These are phyloP conservation scores for Heliconius hortense DNA, from an alignment of 2,888 invertebrate genomes.

Conservation along the genomic window DNA sequence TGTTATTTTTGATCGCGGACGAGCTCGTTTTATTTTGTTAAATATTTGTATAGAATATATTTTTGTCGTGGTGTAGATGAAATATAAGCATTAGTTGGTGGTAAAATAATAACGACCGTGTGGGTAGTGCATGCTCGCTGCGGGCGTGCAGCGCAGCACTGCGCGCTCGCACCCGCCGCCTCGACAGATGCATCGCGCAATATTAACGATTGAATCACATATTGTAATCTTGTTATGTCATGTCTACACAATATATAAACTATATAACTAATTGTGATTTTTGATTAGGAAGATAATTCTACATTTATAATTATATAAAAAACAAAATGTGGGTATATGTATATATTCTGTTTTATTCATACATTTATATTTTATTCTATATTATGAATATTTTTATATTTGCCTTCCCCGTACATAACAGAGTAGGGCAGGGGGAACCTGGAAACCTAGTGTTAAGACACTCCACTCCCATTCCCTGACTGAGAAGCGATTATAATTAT, in stretches of 20 bases:
- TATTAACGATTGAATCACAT: conserved; percentile 40
- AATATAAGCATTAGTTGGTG: conserved; percentile 30
- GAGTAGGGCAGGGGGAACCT: too few relatives aligned
- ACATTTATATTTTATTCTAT: neutral
- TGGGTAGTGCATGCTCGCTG: conserved; percentile 30
- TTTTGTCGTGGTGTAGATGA: conserved; percentile 45
- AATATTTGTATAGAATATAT: conserved; percentile 47
- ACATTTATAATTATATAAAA: neutral
- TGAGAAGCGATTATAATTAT: too few relatives aligned
- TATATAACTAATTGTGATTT: neutral
- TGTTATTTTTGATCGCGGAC: conserved; percentile 69
- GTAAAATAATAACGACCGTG: conserved; percentile 30
- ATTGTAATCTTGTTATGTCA: conserved; percentile 41
- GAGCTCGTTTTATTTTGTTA: conserved; percentile 58
- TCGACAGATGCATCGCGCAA: conserved; percentile 37
- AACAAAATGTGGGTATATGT: neutral
- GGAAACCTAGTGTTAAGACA: too few relatives aligned
- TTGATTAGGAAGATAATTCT: neutral
- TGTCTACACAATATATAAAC: conserved; percentile 17
- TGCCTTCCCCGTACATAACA: too few relatives aligned
- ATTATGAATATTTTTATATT: neutral
- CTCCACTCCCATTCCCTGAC: too few relatives aligned
- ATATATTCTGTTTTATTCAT: neutral
- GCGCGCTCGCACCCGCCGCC: conserved; percentile 35
- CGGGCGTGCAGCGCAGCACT: conserved; percentile 30